Percentiles rank a stretch among this genome's conserved stretches.
Conservation (phyloP, 2,113 vertebrate genomes). For the Tetrax tetrax region DNA sequence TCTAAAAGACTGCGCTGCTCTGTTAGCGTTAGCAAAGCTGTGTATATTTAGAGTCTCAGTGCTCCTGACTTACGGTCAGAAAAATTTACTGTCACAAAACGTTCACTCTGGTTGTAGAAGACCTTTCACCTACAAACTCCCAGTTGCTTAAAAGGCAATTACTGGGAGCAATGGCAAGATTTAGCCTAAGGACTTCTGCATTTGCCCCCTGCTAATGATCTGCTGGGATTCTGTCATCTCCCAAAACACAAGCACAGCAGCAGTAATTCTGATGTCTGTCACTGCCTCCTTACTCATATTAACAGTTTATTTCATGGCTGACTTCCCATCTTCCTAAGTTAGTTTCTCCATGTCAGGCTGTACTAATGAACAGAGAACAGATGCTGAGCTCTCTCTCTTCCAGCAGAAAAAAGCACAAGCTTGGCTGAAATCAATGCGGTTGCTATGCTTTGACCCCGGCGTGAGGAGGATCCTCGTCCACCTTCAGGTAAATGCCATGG, state of each 20-base stretch:
- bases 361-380: constrained; percentile 1
- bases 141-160: constrained; percentile 12
- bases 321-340: background rate
- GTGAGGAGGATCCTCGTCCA: background rate
- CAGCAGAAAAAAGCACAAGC: background rate
- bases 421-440: background rate
- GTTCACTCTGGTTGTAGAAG: background rate
- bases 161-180: constrained; percentile 1
- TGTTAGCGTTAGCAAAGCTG: background rate
- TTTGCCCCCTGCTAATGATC: constrained; percentile 24
- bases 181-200: constrained; percentile 5
- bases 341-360: background rate
- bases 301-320: constrained; percentile 22
- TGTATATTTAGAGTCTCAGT: background rate
- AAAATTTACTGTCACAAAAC: background rate
- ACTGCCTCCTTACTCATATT: background rate
- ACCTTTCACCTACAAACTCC: constrained; percentile 26
- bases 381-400: background rate
- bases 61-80: background rate
- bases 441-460: background rate
- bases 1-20: background rate
- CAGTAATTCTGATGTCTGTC: background rate
- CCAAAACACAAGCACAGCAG: background rate
- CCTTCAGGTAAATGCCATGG: constrained; percentile 14
- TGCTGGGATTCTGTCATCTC: background rate